Percentiles rank a stretch among this genome's conserved stretches.
Conservation (phyloP, 2,888 invertebrate genomes). For the Sisyra nigra region DNA sequence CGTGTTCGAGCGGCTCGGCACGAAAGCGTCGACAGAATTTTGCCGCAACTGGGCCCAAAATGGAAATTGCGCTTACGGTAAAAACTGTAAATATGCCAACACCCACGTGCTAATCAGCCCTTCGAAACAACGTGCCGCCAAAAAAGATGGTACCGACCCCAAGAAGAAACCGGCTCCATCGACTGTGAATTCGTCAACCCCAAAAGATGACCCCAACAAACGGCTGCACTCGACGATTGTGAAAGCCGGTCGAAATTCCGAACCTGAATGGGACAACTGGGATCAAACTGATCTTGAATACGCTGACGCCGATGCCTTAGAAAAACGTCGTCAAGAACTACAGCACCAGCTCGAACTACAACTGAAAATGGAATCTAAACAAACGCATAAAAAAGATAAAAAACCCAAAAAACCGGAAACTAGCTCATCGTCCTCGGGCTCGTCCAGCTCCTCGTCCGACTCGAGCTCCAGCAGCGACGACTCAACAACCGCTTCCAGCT, state of each 20-base stretch:
- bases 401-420: slow-evolving; percentile 46
- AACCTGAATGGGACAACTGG: slow-evolving; percentile 56
- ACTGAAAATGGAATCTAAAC: slow-evolving; percentile 56
- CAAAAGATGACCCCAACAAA: slow-evolving; percentile 45
- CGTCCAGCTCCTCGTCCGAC: slow-evolving; percentile 42
- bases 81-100: slow-evolving; percentile 58
- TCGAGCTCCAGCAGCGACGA: slow-evolving; percentile 50
- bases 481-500: slow-evolving; percentile 44
- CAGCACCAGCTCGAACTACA: slow-evolving; percentile 64
- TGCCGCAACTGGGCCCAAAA: slow-evolving; percentile 64
- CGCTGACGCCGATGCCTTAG: slow-evolving; percentile 64
- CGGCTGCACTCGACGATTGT: slow-evolving; percentile 46
- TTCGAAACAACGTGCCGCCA: slow-evolving; percentile 51
- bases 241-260: slow-evolving; percentile 29
- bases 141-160: slow-evolving; percentile 37
- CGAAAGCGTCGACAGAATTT: slow-evolving; percentile 53
- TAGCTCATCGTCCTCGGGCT: slow-evolving; percentile 50
- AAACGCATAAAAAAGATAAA: slow-evolving; percentile 51
- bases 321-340: slow-evolving; percentile 55
- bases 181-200: slow-evolving; percentile 6
- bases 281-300: slow-evolving; percentile 65
- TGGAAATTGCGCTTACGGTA: slow-evolving; percentile 63
- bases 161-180: slow-evolving; percentile 21
- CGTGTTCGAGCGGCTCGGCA: slow-evolving; percentile 70
- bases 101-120: slow-evolving; percentile 62